Evolutionary conservation across 2,113 vertebrate genomes (phyloP).

Genomic region (Zosterops lateralis): DNA sequence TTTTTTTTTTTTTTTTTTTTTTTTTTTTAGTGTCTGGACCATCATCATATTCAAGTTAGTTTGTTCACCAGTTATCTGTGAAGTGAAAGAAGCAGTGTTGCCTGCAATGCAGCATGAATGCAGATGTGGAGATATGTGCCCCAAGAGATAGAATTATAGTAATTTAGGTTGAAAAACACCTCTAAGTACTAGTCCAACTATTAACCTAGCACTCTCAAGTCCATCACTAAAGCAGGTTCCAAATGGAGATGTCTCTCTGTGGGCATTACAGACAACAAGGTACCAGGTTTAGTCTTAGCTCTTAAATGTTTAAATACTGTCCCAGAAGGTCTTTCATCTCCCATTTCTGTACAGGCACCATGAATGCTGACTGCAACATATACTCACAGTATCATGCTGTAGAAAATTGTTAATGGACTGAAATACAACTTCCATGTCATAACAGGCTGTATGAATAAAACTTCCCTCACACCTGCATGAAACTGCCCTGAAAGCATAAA

Average conservation of each 20-base stretch:
- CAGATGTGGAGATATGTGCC: neutral
- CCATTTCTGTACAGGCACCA: neutral
- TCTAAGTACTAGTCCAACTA: neutral
- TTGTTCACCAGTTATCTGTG: neutral
- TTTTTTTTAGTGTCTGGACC: neutral
- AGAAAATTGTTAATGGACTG: neutral
- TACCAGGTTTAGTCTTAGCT: neutral
- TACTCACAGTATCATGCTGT: neutral
- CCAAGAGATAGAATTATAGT: neutral
- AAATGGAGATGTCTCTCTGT: neutral
- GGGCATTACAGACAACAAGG: neutral
- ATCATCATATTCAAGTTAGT: neutral
- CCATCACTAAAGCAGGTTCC: neutral
- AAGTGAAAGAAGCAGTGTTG: neutral
- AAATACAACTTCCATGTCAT: neutral
- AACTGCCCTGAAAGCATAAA: neutral
- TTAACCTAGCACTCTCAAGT: neutral
- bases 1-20: neutral
- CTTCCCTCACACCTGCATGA: neutral
- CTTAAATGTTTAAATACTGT: neutral
- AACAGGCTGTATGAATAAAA: neutral
- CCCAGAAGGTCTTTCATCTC: neutral
- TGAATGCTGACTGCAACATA: neutral
- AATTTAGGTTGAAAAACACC: neutral
- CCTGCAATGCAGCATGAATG: neutral